Conservation (phyloP, 2,797 vertebrate species). For the Chrysocyon brachyurus region DNA sequence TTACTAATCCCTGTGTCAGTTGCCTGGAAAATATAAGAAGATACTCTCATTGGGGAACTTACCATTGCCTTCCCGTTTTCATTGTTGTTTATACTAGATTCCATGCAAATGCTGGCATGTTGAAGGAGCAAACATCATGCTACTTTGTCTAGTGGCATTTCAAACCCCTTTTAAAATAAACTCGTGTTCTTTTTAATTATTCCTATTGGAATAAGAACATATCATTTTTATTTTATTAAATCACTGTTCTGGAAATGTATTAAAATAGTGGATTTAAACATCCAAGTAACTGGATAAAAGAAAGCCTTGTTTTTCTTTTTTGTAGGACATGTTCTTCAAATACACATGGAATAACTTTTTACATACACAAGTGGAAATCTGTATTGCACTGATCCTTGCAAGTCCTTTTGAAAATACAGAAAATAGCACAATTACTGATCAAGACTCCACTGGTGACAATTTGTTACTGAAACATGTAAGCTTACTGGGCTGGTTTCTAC, state of each 20-base stretch:
- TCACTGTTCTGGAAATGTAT: not conserved
- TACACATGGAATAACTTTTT: constrained; percentile 99
- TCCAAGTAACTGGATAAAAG: not conserved
- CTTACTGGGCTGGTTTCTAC: not conserved
- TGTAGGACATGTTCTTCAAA: constrained; percentile 99
- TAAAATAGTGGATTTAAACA: not conserved
- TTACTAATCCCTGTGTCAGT: not conserved
- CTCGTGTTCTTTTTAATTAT: not conserved
- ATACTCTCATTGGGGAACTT: not conserved
- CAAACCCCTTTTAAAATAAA: not conserved
- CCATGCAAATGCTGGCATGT: not conserved
- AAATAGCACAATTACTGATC: constrained; percentile 92
- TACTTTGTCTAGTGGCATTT: not conserved
- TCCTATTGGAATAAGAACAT: not conserved
- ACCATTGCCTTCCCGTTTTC: not conserved
- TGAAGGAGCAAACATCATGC: not conserved
- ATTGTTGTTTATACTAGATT: not conserved
- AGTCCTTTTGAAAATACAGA: constrained; percentile 94
- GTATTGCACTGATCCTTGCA: constrained; percentile 97
- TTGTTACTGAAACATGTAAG: constrained; percentile 97
- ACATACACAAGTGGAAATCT: constrained; percentile 99
- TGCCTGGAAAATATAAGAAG: not conserved
- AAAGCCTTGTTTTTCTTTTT: not conserved
- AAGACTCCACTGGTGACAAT: constrained; percentile 91
- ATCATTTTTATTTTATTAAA: constrained; percentile 1